phyloP scores from a whole-genome alignment of 92 coral and sea anemone species.

The Desmophyllum pertusum region DNA sequence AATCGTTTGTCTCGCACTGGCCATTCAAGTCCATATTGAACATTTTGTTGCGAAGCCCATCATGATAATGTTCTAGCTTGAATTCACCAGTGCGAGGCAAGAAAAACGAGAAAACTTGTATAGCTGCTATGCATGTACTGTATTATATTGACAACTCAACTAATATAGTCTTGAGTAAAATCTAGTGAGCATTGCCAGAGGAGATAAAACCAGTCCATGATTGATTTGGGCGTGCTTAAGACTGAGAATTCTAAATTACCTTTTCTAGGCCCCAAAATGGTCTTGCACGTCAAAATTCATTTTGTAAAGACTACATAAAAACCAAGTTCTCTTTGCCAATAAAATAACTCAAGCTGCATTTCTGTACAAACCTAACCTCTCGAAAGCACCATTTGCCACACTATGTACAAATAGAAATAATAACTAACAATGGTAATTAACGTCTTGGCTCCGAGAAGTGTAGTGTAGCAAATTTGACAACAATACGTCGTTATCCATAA shows the following conservation, averaged over 20 bases:
- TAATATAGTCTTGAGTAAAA: slow-evolving; percentile 2
- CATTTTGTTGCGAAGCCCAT: not conserved
- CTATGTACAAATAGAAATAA: slow-evolving; percentile 49
- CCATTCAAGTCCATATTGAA: not conserved
- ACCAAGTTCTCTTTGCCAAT: slow-evolving; percentile 36
- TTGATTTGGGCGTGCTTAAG: not conserved
- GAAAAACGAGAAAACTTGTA: not conserved
- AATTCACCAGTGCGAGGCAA: not conserved
- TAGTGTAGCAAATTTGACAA: slow-evolving; percentile 10
- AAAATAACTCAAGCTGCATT: slow-evolving; percentile 47
- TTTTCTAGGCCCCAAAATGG: not conserved
- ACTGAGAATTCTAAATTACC: not conserved
- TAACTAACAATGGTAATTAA: slow-evolving; percentile 29
- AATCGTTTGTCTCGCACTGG: slow-evolving; percentile 7
- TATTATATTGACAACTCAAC: slow-evolving; percentile 4
- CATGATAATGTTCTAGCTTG: not conserved
- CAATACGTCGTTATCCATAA: not conserved
- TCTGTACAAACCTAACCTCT: slow-evolving; percentile 53
- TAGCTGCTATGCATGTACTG: slow-evolving; percentile 19
- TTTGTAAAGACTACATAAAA: slow-evolving; percentile 19
- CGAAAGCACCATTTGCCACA: slow-evolving; percentile 40
- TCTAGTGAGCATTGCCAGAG: not conserved
- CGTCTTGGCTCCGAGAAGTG: slow-evolving; percentile 13
- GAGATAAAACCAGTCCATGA: not conserved
- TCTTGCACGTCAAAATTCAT: not conserved